Base-by-base conservation (phyloP, 1,140 invertebrate species). In the Latrodectus geometricus region DNA sequence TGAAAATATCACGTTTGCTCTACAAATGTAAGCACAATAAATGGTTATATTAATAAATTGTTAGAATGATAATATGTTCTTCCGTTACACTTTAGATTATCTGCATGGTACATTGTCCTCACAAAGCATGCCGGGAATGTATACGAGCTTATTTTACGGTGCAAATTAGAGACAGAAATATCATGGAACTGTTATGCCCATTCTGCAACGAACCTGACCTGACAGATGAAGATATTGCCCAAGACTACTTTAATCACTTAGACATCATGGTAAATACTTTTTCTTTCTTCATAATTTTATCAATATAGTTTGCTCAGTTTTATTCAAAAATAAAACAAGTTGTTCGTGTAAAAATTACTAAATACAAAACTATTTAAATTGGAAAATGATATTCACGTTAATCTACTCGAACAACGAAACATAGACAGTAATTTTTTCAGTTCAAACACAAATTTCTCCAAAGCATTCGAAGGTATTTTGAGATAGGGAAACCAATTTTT, bases 111-210 rank as follows among this genome's bases (percentile, higher is more conserved):
- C 95, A 95, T 89, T 98, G 97, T 90, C 94, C 94, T 8, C 96
- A 98, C 90, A 93, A 94, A 21, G 97, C 96, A 89, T 99, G 97
- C 92, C 93, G 94, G 87, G 95, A 96, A 75, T 99, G 97, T 90
- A 95, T 97, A 21, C 94, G 94, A 89, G 95, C 95, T 89, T 97
- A 98, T 90, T 98, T 98, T 91, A 97, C 96, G 0, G 94, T 98
- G 70, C 96, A 96, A 91, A 95, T 99, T 72, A 95, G 96, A 56
- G 97, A 98, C 90, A 93, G 95, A 70, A 96, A 94, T 90, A 97
- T 98, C 23, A 94, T 94, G 73, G 96, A 98, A 89, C 96, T 96
- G 88, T 95, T 95, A n/a, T 99, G 97, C 91, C 97, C 97, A 0
- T 97, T 95, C 89, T 99, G 97, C 90, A 96, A 96, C 90, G 92